Evolutionary conservation across 1,140 invertebrate genomes (phyloP), one percentile per base, ranked within the genome.

Genomic region (Drosophila virilis): DNA sequence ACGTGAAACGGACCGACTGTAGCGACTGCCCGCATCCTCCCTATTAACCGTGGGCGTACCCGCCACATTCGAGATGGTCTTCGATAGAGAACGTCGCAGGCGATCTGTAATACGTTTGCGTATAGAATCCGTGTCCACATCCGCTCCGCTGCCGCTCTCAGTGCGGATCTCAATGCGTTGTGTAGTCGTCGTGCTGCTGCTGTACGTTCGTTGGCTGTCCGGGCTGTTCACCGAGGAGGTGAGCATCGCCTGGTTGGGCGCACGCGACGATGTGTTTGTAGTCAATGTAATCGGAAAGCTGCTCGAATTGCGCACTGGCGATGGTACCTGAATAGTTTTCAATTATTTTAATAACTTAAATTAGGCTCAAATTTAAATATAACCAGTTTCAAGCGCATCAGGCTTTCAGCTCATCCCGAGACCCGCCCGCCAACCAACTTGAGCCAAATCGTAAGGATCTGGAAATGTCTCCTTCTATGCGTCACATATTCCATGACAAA

Each of bases 1-100:
- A 54, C 91, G 76, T 6, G 90, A 91, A 0, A 88, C 74, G 3
- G 91, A 92, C 9, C 91, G 88, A 43, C 90, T 91, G 10, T 90
- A 91, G 28, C 90, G 90, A 70, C 82, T 91, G 43, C 75, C 81
- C 0, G 43, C 60, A 9, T 92, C 90, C 15, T 83, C 83, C 7
- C 78, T 79, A 8, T 73, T 75, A 8, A 91, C 77, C 10, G 64
- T 81, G 12, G 80, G 67, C 8, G 84, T 82, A 22, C 67, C 51
- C 0, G 69, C 55, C 48, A 77, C 48, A 57, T 70, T 82, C 10
- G 80, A 84, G 7, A 91, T 74, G 7, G 78, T 84, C 28, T 92
- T 82, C 7, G 91, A 92, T 0, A 92, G 62, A 6, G 91, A 92
- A 6, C 91, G 80, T 9, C 89, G 72, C 13, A 92, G 69, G 12